Evolutionary conservation across 1,140 invertebrate genomes (phyloP).

Genomic region (Thaumatotibia leucotreta): DNA sequence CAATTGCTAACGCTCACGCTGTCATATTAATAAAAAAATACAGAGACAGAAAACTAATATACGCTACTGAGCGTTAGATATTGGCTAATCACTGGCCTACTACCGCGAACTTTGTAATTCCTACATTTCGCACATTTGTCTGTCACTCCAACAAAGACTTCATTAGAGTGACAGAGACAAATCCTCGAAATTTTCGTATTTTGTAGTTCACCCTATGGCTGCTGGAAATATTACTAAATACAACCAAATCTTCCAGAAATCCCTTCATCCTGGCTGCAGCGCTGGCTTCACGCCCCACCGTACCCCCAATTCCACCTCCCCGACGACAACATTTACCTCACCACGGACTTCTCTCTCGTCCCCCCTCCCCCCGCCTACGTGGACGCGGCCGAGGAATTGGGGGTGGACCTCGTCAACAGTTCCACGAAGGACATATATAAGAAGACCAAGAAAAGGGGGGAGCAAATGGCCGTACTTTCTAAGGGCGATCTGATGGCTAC

Average conservation of each 20-base stretch:
- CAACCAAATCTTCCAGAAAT: slow-evolving; percentile 68
- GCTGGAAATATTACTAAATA: no score
- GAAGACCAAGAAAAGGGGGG: slow-evolving; percentile 28
- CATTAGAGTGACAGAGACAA: no score
- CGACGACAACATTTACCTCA: slow-evolving; percentile 89
- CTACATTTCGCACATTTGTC: no score
- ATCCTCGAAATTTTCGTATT: no score
- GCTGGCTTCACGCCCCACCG: slow-evolving; percentile 78
- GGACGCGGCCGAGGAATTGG: slow-evolving; percentile 40
- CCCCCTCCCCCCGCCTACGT: slow-evolving; percentile 42
- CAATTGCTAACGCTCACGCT: no score
- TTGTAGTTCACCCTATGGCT: no score
- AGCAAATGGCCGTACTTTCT: slow-evolving; percentile 31
- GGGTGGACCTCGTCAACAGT: slow-evolving; percentile 39
- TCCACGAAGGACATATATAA: slow-evolving; percentile 49
- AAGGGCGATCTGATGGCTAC: slow-evolving; percentile 58
- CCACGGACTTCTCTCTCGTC: slow-evolving; percentile 87
- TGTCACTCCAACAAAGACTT: no score
- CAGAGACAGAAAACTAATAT: no score
- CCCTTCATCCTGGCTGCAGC: slow-evolving; percentile 76
- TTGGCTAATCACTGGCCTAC: no score
- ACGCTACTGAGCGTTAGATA: no score
- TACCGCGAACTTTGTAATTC: no score
- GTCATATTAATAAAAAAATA: no score
- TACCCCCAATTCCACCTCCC: slow-evolving; percentile 82